Evolutionary conservation across 2,797 vertebrate genomes (phyloP), one percentile per base, ranked within the genome.

Genomic region (Anas georgica): DNA sequence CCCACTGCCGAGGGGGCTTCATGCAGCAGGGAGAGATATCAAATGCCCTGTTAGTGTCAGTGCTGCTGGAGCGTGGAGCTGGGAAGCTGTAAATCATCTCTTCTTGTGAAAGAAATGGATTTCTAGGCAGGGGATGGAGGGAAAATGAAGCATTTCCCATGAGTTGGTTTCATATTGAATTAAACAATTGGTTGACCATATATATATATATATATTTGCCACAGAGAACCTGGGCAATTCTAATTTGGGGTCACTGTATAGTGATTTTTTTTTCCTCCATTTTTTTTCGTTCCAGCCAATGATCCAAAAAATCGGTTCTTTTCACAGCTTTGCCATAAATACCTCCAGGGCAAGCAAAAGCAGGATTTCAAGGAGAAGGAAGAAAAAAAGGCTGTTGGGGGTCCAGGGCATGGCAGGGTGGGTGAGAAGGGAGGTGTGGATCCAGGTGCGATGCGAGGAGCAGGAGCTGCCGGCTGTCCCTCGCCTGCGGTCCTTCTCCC

Each of bases 111-210:
- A 83, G 25, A 90, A 94, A 86, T 43, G 12, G 29, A 8, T 88
- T 94, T 94, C 66, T 78, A 84, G 76, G 64, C 90, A 86, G 86
- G n/a, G 64, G 37, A 69, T 86, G 43, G 80, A 94, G 59, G 41
- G 50, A 12, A 88, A 90, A 76, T 69, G 9, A 86, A 48, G 48
- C 59, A 73, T 90, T 94, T 28, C 70, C 74, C 35, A 6, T 73
- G 86, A 95, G 77, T 84, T 94, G 67, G 70, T 82, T 94, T 95
- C 83, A 85, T 58, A 93, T 83, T 83, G 86, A 94, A 93, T 95
- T 82, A 86, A 95, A 82, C 88, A 39, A 73, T 67, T 90, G 67
- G 83, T 84, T 93, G 91, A 74, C 64, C 63, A 59, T 16, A 62
- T 66, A 67, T 52, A 37, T 37, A 35, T 35, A 28, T 48, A 6